Evolutionary conservation across 2,113 vertebrate genomes (phyloP), one percentile per base, ranked within the genome.

Genomic region (Pomatostomus ruficeps): DNA sequence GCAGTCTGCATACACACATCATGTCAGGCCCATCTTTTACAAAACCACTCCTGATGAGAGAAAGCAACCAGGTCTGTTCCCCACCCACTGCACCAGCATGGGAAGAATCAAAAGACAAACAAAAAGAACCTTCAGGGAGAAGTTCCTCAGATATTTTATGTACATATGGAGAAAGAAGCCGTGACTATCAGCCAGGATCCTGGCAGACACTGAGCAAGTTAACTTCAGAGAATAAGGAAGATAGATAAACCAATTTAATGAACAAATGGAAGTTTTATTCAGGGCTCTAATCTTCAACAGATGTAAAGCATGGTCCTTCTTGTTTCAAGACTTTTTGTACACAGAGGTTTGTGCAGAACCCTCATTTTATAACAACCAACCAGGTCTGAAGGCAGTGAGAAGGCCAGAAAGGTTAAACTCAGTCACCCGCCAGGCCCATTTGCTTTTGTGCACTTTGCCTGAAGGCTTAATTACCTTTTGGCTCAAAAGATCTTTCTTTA

Each of bases 401-500:
- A 7, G 5, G 36, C 52, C 76, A 59, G 4, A 58, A 77, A 71
- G 18, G 38, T n/a, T 49, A 58, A 73, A 46, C 22, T 40, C 67
- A 31, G 29, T 21, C 85, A 88, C 22, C 49, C 66, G 52, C 58
- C 81, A 88, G 42, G 70, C 23, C 19, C 3, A 2, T 70, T 25
- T 75, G 48, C 22, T 79, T 86, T 33, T 18, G 21, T 49, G 9
- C 35, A 26, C 61, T 62, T 55, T 20, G 48, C 35, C 67, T 43
- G 51, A 38, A 75, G 43, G 33, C 26, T 73, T 52, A 29, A 49
- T 85, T 97, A 98, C 98, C 98, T 98, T 98, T 93, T 98, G 98
- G 68, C 98, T 98, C 31, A 92, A 54, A 49, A 98, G 94, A 14
- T 98, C 98, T 51, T 99, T 99, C 95, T 90, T 96, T 38, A 99